Evolutionary conservation across 2,888 invertebrate species (phyloP).

Genomic region (Allygus modestus): DNA sequence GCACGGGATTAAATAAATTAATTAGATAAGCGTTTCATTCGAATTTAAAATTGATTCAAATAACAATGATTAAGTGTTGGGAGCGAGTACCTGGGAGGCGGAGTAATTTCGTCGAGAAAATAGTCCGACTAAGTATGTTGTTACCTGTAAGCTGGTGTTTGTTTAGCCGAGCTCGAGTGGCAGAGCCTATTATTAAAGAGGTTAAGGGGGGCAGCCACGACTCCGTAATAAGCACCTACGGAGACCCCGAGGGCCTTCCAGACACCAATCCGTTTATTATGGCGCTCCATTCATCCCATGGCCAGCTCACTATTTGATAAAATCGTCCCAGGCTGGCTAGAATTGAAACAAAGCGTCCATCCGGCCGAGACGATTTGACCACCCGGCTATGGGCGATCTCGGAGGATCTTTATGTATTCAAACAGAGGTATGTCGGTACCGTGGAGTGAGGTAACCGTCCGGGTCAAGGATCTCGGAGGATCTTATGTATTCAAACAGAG

Average conservation of each 20-base stretch:
- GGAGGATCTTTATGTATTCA: neutral
- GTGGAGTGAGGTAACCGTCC: no score
- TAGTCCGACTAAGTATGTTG: conserved; percentile 62
- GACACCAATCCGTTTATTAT: conserved; percentile 60
- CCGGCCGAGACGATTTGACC: conserved; percentile 33
- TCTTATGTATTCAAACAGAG: no score
- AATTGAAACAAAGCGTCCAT: conserved; percentile 56
- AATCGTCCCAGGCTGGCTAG: conserved; percentile 50
- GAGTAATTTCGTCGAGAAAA: conserved; percentile 55
- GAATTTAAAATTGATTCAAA: conserved; percentile 58
- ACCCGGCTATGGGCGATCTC: conserved; percentile 3
- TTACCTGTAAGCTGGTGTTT: conserved; percentile 62
- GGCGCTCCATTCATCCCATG: conserved; percentile 51
- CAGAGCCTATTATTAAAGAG: conserved; percentile 60
- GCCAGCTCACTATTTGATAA: conserved; percentile 55
- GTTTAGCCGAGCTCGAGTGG: conserved; percentile 60
- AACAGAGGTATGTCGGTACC: neutral
- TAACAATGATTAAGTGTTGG: conserved; percentile 56
- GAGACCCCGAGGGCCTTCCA: conserved; percentile 46
- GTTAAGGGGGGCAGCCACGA: conserved; percentile 60
- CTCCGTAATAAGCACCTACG: conserved; percentile 57
- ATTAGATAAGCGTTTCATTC: conserved; percentile 57
- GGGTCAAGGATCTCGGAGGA: no score
- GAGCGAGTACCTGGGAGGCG: conserved; percentile 54
- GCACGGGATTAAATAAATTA: conserved; percentile 43